Evolutionary conservation across 2,113 vertebrate genomes (phyloP), one percentile per base, ranked within the genome.

Genomic region (Falcunculus frontatus): DNA sequence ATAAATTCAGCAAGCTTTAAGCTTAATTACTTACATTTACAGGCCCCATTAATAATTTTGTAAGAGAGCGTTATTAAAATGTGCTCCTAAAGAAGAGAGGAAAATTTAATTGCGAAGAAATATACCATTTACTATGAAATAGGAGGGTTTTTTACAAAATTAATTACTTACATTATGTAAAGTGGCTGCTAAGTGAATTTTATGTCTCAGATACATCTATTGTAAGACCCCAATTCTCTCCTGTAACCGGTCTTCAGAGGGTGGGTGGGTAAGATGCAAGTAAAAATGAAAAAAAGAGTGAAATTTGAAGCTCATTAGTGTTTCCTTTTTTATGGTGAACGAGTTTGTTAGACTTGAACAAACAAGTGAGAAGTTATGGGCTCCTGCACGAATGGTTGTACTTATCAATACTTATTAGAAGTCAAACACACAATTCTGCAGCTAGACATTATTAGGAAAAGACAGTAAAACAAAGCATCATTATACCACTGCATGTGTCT

Each of bases 71-170:
- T 86, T 74, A 84, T 70, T 78, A 81, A 87, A 96, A 89, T 74
- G 56, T 41, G 29, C n/a, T 81, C 22, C 44, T 63, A 64, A 55
- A 84, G 53, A 88, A n/a, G 18, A 63, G 21, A 83, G 14, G 30
- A 90, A 84, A 95, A 91, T 19, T 78, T 49, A 93, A 91, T 93
- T 63, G 44, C 22, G 72, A 86, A 70, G 60, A 95, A 95, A 72
- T 56, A 75, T 16, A 81, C 33, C 50, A 88, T 89, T 93, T 78
- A 33, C 17, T 69, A 53, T 2, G 3, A 83, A 74, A 47, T 41
- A 42, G 20, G 11, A 6, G 3, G 0, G 29, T 85, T 87, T 87
- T 91, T 87, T 42, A 75, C 9, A 7, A 76, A 56, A 90, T 74
- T 63, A 88, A 83, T 90, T 88, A 83, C n/a, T 83, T 86, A 33